Base-by-base conservation (phyloP, 2,888 invertebrate species). In the Drosophila robusta region DNA sequence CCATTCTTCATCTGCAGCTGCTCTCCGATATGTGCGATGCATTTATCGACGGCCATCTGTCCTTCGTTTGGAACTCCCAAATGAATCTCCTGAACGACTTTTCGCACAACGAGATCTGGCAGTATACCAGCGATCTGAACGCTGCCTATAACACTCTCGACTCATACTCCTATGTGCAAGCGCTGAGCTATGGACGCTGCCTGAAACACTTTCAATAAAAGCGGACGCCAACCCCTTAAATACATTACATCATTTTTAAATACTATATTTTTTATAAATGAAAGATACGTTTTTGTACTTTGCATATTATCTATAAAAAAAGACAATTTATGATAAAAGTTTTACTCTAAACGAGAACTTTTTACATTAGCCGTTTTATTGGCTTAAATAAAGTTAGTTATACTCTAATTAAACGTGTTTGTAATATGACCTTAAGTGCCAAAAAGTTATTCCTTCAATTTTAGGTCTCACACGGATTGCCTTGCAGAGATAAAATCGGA, bases 41-140 rank as follows among this genome's bases (percentile, higher is more conserved):
- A 5, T 70, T 86, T 26, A 6, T 42, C 1, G 36, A 66, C 0
- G 36, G 49, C 7, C 56, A 54, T 24, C 29, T 87, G 9, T 46
- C 68, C 4, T 70, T 60, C 38, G 67, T 50, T 29, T 87, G 88
- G 86, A 32, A 70, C 22, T 9, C 42, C 0, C 2, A 41, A 7
- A 36, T 66, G 39, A 84, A 87, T 58, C 54, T 82, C 0, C 34
- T 82, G 1, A 12, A 5, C 1, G 38, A 36, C 6, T 42, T 72
- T 1, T 42, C 14, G 0, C 0, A 24, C 0, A 12, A 34, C 2
- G 47, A 69, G 7, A 1, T 68, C 1, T 12, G 6, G 2, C 11
- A 38, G 0, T 79, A 79, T 12, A 2, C 4, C 0, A 0, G 3
- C 1, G 42, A 8, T 4, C 64, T 78, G 0, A 14, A 24, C 11